phyloP scores from a whole-genome alignment of 2,888 invertebrate genomes.

The Agapostemon virescens region DNA sequence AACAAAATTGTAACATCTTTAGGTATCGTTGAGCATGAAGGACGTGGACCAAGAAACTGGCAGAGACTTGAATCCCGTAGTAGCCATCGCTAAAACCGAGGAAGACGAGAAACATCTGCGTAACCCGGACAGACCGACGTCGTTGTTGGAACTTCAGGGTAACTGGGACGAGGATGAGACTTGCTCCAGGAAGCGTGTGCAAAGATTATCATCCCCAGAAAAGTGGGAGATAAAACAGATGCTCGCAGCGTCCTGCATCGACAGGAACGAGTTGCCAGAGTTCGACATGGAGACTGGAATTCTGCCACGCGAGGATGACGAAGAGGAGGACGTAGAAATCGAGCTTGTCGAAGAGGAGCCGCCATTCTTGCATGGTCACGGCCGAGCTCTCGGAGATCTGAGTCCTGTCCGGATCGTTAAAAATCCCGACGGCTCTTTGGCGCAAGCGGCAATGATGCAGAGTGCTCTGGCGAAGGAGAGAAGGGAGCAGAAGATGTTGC shows the following conservation, averaged over 20 bases:
- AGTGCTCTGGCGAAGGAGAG: constrained; percentile 98
- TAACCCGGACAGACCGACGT: constrained; percentile 94
- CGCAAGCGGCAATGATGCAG: constrained; percentile 99
- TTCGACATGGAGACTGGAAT: constrained; percentile 98
- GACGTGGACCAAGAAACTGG: constrained; percentile 98
- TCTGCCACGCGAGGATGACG: constrained; percentile 93
- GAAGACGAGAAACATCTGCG: constrained; percentile 87
- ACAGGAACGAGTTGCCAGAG: constrained; percentile 93
- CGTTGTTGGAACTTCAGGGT: constrained; percentile 81
- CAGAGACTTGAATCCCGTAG: constrained; percentile 94
- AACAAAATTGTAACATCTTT: neutral
- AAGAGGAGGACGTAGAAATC: constrained; percentile 98
- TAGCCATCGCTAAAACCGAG: constrained; percentile 84
- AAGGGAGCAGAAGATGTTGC: constrained; percentile 97
- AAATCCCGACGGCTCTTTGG: constrained; percentile 99
- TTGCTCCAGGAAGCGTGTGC: constrained; percentile 90
- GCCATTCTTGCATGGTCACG: constrained; percentile 96
- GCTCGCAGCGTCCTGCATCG: constrained; percentile 77
- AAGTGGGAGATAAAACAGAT: constrained; percentile 98
- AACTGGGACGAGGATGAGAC: constrained; percentile 89
- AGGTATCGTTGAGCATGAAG: constrained; percentile 93
- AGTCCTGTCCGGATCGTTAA: constrained; percentile 97
- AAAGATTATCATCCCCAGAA: constrained; percentile 97
- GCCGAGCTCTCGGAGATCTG: constrained; percentile 93
- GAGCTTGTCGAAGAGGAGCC: constrained; percentile 99